Base-by-base conservation (phyloP, 2,113 vertebrate species). In the Thunnus maccoyii region DNA sequence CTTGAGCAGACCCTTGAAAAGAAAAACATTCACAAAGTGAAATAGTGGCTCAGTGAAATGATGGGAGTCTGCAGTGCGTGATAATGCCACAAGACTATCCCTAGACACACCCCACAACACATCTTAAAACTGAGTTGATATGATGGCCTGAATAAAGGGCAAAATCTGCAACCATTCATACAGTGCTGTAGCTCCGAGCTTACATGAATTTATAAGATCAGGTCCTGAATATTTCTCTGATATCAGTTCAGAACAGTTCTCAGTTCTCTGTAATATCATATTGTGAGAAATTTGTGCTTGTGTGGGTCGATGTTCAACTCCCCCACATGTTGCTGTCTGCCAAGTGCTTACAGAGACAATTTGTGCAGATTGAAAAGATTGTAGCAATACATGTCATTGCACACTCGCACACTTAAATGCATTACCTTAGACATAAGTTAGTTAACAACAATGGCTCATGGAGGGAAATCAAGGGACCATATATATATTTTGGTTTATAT, bases 1-100 rank as follows among this genome's bases (percentile, higher is more conserved):
- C 79, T 89, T 47, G 85, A 91, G 91, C 98, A 98, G 55, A 85
- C 70, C 82, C 97, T 98, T 85, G 36, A 88, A 91, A 50, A 94
- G 92, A 73, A 67, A 81, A 67, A 81, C 16, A 72, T 80, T 55
- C 18, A 82, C 64, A 74, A 70, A 79, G 65, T 80, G 62, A 91
- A 76, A 82, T 14, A 41, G 47, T 4, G 25, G 46, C 61, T 78
- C 48, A 18, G 46, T 78, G 12, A 60, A 60, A 51, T 22, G 54
- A 76, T 18, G 55, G 36, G 11, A 76, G 47, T n/a, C 15, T 66
- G 44, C 41, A 27, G 55, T 56, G 44, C 10, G 10, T 57, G 41
- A 36, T 68, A 20, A 75, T 48, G 16, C 51, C 46, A 50, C 74
- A 16, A 67, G 46, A 22, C 41, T 18, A 7, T 76, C 20, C 63